Base-by-base conservation (phyloP, 2,113 vertebrate genomes). In the Sapayoa aenigma region DNA sequence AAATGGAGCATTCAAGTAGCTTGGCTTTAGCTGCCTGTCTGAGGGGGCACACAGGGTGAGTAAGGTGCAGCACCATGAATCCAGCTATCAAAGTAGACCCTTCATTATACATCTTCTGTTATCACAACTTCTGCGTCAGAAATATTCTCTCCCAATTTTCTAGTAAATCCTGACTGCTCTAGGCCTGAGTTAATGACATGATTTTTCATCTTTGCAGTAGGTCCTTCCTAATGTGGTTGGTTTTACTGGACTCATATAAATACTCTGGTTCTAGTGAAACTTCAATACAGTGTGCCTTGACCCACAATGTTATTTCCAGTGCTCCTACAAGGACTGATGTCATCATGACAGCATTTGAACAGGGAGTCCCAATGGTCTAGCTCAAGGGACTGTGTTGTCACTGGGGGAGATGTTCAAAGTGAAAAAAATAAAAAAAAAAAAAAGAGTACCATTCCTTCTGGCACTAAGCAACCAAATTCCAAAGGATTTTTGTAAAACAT, bases 401-500 rank as follows among this genome's bases (percentile, higher is more conserved):
- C 62, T 52, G 25, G 37, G 47, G 53, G 19, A 88, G 79, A 69
- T 39, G 67, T 86, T 47, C 75, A 76, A 87, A 76, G 31, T 44
- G 9, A 2, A 50, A 65, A 39, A 30, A 12, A 24, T 33, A 41
- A 47, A 20, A 31, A 37, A 42, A 65, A 63, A 55, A 74, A 27
- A 5, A 0, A 58, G 7, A 89, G 55, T 33, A 75, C 9, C 20
- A 7, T 84, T 93, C 41, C 41, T 87, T 23, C 77, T 65, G 47
- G 53, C 28, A 71, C 71, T 52, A 65, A 66, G 74, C 52, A 85
- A 87, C 78, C 18, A 71, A 77, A 93, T 77, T 93, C 63, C 59
- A 71, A 74, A 31, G 18, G 63, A 49, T 62, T 91, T 87, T 89
- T 91, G 55, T 65, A 94, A 87, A 80, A 20, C 59, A 88, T 87